Evolutionary conservation across 2,797 vertebrate genomes (phyloP), one percentile per base, ranked within the genome.

Genomic region (Macropodus opercularis): DNA sequence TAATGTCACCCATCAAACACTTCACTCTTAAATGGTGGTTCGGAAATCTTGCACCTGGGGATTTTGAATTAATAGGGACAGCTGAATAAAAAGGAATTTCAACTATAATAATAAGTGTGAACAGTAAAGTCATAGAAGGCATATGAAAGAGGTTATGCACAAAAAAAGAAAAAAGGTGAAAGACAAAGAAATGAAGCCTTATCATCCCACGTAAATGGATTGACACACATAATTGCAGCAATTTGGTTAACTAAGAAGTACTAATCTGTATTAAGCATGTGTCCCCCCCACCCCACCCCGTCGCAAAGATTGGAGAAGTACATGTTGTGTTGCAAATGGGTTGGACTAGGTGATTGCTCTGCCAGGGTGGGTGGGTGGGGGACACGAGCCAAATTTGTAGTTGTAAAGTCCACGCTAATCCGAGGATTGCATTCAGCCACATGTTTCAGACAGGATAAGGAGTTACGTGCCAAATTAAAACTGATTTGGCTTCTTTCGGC

Each of bases 391-490:
- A 87, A 88, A 84, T 84, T 49, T 76, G 67, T 43, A 70, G 70
- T 80, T 85, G 67, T 86, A 80, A 89, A 88, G 79, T 89, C 86
- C 65, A 54, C 8, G 47, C 66, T 92, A 92, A 93, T 93, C 91
- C 90, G 82, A 69, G 85, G 89, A 92, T 91, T 90, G 89, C 79
- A 79, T 80, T 85, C 71, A 55, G 57, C 77, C 86, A 83, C 88
- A 90, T 91, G 89, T 90, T 89, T 84, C 77, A 80, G 76, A 75
- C 70, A 61, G 84, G 82, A 91, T 90, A 77, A 90, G 81, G 81
- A 88, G 83, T 80, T 77, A 54, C 44, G 36, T 68, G 84, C 88
- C 84, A 91, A 93, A 92, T 89, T 87, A 90, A 89, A 90, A 90
- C 75, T 79, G 81, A 87, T 84, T 87, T 85, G 90, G 84, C 87